Conservation (phyloP, 2,113 vertebrate species). For the Apistogramma diplotaenia region DNA sequence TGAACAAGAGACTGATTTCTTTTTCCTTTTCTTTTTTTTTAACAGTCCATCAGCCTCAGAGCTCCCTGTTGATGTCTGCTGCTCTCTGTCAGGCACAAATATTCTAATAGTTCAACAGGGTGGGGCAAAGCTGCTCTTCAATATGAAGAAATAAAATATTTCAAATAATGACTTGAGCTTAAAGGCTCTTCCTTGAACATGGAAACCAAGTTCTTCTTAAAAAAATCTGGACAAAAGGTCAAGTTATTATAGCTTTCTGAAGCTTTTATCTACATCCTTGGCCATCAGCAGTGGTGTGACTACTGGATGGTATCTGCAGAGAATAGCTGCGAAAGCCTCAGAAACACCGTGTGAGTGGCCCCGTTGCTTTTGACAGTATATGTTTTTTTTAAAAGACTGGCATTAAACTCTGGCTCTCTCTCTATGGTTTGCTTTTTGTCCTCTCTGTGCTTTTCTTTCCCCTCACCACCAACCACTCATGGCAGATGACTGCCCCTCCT, state of each 20-base stretch:
- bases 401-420: too few species aligned
- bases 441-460: neutral
- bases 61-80: neutral
- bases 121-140: neutral
- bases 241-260: neutral
- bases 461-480: neutral
- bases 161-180: neutral
- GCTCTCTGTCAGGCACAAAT: constrained; percentile 2
- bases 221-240: neutral
- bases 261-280: neutral
- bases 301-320: neutral
- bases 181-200: neutral
- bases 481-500: rapidly evolving
- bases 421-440: neutral
- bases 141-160: neutral
- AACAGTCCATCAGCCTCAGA: neutral
- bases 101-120: neutral
- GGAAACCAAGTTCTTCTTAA: neutral
- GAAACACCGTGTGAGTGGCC: neutral
- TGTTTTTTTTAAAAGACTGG: neutral
- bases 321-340: neutral
- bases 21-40: neutral
- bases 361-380: neutral
- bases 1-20: neutral
- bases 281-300: neutral